phyloP scores from a whole-genome alignment of 1,140 invertebrate genomes.

The Cydia splendana region DNA sequence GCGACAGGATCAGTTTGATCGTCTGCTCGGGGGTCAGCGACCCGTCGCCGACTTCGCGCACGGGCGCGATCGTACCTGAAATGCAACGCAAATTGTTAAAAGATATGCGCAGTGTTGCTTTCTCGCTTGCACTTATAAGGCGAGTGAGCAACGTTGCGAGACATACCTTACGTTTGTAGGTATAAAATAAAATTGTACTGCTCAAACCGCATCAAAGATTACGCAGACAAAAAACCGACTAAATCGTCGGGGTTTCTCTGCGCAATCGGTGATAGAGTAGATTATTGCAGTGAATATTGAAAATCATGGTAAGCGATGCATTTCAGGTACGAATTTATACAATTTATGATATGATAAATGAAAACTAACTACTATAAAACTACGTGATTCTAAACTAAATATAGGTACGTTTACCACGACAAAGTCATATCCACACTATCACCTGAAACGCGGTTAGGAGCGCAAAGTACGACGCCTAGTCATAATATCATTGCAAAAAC shows the following conservation, averaged over 20 bases:
- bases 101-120: slow-evolving; percentile 18
- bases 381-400: slow-evolving; percentile 5
- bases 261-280: slow-evolving; percentile 1
- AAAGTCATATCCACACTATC: not conserved
- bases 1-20: slow-evolving; percentile 90
- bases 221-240: not conserved
- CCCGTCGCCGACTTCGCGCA: slow-evolving; percentile 86
- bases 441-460: no score
- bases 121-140: not conserved
- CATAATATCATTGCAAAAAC: no score
- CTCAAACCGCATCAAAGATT: not conserved
- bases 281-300: slow-evolving; percentile 14
- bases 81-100: slow-evolving; percentile 75
- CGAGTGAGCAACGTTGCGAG: not conserved
- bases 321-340: slow-evolving; percentile 64
- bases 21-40: slow-evolving; percentile 89
- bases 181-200: not conserved
- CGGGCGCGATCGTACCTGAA: slow-evolving; percentile 96
- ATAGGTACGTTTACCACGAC: not conserved
- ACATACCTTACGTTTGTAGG: not conserved
- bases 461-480: no score
- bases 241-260: not conserved
- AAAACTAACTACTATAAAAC: slow-evolving; percentile 4
- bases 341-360: slow-evolving; percentile 8
- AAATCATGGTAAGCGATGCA: slow-evolving; percentile 60